Percentiles rank a stretch among this genome's conserved stretches.
Conservation (phyloP, 2,888 invertebrate species). For the Agelastica alni region DNA sequence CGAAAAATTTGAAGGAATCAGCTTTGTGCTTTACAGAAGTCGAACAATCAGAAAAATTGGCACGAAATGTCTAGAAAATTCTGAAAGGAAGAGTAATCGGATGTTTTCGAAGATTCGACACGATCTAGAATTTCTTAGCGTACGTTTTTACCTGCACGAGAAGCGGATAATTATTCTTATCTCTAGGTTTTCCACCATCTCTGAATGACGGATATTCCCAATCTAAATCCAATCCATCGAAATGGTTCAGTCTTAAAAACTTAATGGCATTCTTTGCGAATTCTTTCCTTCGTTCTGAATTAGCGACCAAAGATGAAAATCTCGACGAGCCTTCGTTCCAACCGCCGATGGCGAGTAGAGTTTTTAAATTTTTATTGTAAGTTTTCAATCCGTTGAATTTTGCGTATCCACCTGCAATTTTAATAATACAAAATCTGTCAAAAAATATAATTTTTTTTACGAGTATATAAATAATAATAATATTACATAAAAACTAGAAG, state of each 20-base stretch:
- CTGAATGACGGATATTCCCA: constrained; percentile 88
- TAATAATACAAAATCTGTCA: too few relatives aligned
- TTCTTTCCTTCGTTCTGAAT: constrained; percentile 73
- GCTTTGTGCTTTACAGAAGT: too few relatives aligned
- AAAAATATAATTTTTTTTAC: too few relatives aligned
- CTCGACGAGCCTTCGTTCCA: constrained; percentile 91
- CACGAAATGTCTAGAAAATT: too few relatives aligned
- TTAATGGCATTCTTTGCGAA: constrained; percentile 83
- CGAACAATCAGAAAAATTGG: too few relatives aligned
- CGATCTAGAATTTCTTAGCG: too few relatives aligned
- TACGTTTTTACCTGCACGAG: constrained; percentile 70
- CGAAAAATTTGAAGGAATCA: too few relatives aligned
- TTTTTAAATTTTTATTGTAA: constrained; percentile 89
- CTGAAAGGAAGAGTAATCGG: too few relatives aligned
- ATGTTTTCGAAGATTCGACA: too few relatives aligned
- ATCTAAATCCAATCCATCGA: constrained; percentile 90
- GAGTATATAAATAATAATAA: too few relatives aligned
- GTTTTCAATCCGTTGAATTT: constrained; percentile 92
- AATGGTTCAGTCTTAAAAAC: constrained; percentile 88
- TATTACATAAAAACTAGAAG: too few relatives aligned
- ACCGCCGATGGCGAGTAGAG: constrained; percentile 87
- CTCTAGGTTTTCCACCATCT: constrained; percentile 79
- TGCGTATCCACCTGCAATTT: constrained; percentile 81
- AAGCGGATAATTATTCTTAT: constrained; percentile 84
- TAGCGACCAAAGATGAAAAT: constrained; percentile 89